Evolutionary conservation across 2,113 vertebrate genomes (phyloP).

Genomic region (Oenanthe melanoleuca): DNA sequence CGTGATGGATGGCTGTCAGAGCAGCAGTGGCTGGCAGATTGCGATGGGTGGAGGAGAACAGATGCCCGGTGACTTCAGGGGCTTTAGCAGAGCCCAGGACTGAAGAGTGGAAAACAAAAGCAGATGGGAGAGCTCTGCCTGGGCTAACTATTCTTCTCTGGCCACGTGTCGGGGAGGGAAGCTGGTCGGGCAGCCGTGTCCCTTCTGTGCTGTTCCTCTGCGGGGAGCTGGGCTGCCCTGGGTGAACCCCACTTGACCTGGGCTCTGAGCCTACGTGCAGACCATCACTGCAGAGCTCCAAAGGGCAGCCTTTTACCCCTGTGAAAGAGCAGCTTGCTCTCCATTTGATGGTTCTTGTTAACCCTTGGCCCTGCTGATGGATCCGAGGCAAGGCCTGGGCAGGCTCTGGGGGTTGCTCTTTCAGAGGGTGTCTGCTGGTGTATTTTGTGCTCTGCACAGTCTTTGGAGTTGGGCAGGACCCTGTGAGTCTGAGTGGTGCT

Average conservation of each 20-base stretch:
- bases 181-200: neutral
- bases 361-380: constrained; percentile 46
- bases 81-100: constrained; percentile 72
- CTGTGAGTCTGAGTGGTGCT: fast-evolving
- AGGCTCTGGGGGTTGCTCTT: neutral
- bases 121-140: constrained; percentile 73
- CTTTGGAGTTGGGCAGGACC: neutral
- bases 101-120: constrained; percentile 77
- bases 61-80: constrained; percentile 82
- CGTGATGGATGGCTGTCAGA: constrained; percentile 92
- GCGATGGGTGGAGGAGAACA: constrained; percentile 82
- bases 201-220: constrained; percentile 1
- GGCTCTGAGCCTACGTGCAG: neutral
- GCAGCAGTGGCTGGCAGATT: constrained; percentile 77
- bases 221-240: neutral
- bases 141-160: constrained; percentile 53
- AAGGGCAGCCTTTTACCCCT: neutral
- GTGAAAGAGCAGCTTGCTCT: neutral
- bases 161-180: neutral
- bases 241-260: neutral
- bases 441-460: neutral
- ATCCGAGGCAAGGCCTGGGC: neutral
- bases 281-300: neutral
- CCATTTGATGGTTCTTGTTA: neutral
- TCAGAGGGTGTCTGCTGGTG: fast-evolving